Base-by-base conservation (phyloP, 2,797 vertebrate species). In the Clarias platycephalus region DNA sequence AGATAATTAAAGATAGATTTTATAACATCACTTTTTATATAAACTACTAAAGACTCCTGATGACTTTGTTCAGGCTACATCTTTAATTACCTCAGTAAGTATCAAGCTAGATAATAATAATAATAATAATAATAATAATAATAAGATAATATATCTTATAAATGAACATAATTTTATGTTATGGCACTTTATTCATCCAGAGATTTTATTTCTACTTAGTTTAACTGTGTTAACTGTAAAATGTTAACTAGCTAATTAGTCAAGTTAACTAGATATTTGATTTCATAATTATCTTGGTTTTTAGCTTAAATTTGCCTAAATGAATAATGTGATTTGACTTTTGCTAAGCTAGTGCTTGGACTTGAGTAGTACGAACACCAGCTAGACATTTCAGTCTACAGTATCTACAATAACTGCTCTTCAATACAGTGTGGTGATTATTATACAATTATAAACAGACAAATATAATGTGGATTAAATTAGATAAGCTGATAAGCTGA, bases 391-490 rank as follows among this genome's bases (percentile, higher is more conserved):
- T 53, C 18, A 24, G 18, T 34, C 28, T 75, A 58, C 53, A 34
- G 49, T 75, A 34, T 34, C 34, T 34, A 34, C 34, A 34, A 34
- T 2, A 57, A 28, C 31, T 57, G 26, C 26, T 20, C 57, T 18
- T 53, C 10, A 28, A 28, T 57, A 20, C 26, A 31, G 7, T 44
- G 13, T 28, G 20, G 6, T 74, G 26, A 75, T 75, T 8, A 75
- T 31, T 26, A 58, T 58, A 22, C 5, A 18, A 55, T 74, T 18
- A 10, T 74, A 28, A 74, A 37, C 9, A 70, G 22, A 67, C 16
- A 68, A 8, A 34, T 31, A 31, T 55, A 77, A 77, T 34, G 74
- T 37, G 22, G 31, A 62, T 78, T 24, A 78, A 62, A 37, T 78
- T 10, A 34, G 20, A 34, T 58, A 24, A 34, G 55, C 9, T 58